These are phyloP conservation scores for Typhlomys cinereus DNA, from an alignment of 2,113 vertebrate genomes.

Conservation along the genomic window DNA sequence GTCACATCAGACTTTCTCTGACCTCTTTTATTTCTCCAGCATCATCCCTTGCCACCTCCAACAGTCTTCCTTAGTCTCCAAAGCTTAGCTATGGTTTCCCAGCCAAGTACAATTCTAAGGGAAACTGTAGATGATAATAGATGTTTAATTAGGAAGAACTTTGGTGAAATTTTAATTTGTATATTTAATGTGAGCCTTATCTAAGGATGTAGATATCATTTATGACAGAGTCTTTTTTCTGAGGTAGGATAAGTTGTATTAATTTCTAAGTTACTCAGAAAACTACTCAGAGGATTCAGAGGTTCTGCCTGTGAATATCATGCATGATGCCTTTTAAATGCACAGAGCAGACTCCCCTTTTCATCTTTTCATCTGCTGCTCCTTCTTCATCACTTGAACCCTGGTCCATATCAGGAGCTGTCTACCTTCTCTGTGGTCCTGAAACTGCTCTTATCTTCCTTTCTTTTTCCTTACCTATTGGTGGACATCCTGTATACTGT, in stretches of 20 bases:
- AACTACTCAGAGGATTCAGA: not conserved
- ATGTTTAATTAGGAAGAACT: not conserved
- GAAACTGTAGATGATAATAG: not conserved
- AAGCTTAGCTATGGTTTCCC: not conserved
- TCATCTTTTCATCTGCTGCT: not conserved
- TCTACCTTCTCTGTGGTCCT: not conserved
- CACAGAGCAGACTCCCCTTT: not conserved
- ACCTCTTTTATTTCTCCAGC: not conserved
- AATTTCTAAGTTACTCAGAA: not conserved
- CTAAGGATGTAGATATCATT: not conserved
- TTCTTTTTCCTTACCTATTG: not conserved
- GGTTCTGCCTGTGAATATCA: no score
- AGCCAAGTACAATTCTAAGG: not conserved
- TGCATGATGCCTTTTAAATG: not conserved
- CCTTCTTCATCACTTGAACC: not conserved
- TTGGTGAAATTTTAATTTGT: not conserved
- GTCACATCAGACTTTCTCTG: not conserved
- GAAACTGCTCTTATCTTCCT: not conserved
- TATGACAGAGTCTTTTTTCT: not conserved
- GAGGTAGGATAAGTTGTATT: not conserved
- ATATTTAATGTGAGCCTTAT: not conserved
- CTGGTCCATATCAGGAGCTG: not conserved
- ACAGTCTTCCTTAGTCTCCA: not conserved
- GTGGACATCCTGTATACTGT: not conserved
- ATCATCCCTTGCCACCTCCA: not conserved